Evolutionary conservation across 1,140 invertebrate genomes (phyloP).

Genomic region (Drosophila rhopaloa): DNA sequence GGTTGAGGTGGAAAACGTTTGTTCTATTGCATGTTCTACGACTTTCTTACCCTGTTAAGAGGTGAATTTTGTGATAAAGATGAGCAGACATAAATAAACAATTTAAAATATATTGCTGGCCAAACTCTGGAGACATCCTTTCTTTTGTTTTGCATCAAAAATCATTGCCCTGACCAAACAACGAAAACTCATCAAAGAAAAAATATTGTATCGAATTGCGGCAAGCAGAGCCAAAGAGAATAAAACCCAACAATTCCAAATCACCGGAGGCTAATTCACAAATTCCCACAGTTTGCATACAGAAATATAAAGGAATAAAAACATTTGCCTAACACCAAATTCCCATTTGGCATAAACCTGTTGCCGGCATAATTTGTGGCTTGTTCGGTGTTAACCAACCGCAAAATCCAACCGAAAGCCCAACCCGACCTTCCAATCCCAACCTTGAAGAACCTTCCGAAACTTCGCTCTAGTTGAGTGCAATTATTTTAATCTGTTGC

Average conservation of each 20-base stretch:
- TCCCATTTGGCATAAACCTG: slow-evolving; percentile 69
- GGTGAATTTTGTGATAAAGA: not conserved
- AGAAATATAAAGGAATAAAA: slow-evolving; percentile 52
- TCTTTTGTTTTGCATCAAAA: not conserved
- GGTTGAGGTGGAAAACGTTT: too few species aligned
- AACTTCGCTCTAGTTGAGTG: slow-evolving; percentile 34
- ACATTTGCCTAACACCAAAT: slow-evolving; percentile 52
- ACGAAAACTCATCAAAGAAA: slow-evolving; percentile 43
- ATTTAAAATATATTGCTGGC: not conserved
- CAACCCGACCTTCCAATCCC: slow-evolving; percentile 2
- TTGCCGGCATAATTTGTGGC: slow-evolving; percentile 64
- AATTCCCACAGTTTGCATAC: slow-evolving; percentile 70
- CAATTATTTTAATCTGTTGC: slow-evolving; percentile 80
- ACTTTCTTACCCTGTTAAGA: too few species aligned
- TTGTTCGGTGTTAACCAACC: slow-evolving; percentile 28
- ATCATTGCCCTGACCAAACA: slow-evolving; percentile 12
- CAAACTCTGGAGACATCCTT: not conserved
- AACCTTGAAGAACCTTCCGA: not conserved
- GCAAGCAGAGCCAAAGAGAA: not conserved
- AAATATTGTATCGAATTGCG: slow-evolving; percentile 32
- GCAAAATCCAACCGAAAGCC: slow-evolving; percentile 1
- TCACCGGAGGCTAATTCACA: slow-evolving; percentile 71
- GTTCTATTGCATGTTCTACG: too few species aligned
- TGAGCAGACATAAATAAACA: not conserved
- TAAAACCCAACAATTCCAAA: slow-evolving; percentile 57